Evolutionary conservation across 2,888 invertebrate species (phyloP).

Genomic region (Thecophora atra): DNA sequence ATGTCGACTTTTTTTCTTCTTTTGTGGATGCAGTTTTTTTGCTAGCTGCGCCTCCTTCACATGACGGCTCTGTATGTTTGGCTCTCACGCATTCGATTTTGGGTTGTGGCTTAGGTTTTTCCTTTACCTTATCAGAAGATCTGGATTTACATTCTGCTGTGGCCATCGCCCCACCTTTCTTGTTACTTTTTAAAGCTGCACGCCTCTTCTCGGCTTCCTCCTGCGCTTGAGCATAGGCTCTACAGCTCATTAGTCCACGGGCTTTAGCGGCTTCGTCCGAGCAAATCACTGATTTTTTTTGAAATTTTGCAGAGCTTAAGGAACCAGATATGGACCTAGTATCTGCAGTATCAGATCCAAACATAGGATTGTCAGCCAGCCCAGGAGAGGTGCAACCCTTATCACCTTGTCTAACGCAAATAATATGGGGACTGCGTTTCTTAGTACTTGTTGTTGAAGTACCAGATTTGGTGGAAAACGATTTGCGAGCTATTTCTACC

Average conservation of each 20-base stretch:
- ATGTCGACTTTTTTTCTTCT: not conserved
- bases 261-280: not conserved
- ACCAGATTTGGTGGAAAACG: constrained; percentile 35
- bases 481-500: constrained; percentile 38
- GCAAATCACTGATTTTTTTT: not conserved
- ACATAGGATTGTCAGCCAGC: constrained; percentile 37
- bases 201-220: constrained; percentile 44
- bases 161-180: not conserved
- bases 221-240: constrained; percentile 44
- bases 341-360: constrained; percentile 10
- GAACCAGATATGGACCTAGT: not conserved
- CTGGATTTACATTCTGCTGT: not conserved
- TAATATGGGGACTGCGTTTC: constrained; percentile 38
- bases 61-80: too few relatives aligned
- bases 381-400: constrained; percentile 47
- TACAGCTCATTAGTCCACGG: constrained; percentile 42
- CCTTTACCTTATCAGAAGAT: constrained; percentile 36
- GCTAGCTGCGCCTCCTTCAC: not conserved
- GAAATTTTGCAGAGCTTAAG: not conserved
- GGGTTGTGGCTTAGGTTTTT: constrained; percentile 47
- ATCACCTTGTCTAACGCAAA: constrained; percentile 42
- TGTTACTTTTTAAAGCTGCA: constrained; percentile 30
- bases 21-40: not conserved
- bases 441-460: not conserved
- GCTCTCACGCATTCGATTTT: not conserved